Conservation (phyloP, 2,888 invertebrate genomes). For the Drosophila aldrichi region DNA sequence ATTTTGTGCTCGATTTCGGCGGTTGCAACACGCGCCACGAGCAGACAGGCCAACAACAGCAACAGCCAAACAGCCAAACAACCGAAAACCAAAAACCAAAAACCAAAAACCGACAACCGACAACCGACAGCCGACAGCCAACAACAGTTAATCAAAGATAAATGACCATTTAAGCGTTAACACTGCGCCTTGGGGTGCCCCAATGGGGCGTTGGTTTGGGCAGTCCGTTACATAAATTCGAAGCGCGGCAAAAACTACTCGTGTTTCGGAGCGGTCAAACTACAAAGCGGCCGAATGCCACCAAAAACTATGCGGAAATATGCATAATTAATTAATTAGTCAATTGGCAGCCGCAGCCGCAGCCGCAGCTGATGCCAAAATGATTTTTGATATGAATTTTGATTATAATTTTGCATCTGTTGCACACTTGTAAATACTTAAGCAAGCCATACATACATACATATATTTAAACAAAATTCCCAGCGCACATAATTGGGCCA, state of each 20-base stretch:
- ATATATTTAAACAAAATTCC: slow-evolving; percentile 33
- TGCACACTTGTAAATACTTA: slow-evolving; percentile 21
- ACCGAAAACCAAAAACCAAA: slow-evolving; percentile 16
- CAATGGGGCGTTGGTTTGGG: slow-evolving; percentile 66
- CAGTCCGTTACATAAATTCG: slow-evolving; percentile 61
- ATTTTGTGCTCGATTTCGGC: slow-evolving; percentile 44
- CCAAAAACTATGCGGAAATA: slow-evolving; percentile 67
- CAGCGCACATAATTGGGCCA: slow-evolving; percentile 11
- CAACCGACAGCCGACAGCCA: slow-evolving; percentile 17
- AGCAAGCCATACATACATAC: slow-evolving; percentile 9
- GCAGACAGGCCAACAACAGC: slow-evolving; percentile 13
- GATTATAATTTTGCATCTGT: slow-evolving; percentile 44
- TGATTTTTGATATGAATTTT: slow-evolving; percentile 29
- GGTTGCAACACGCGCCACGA: slow-evolving; percentile 60
- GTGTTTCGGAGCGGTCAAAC: slow-evolving; percentile 59
- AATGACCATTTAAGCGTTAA: slow-evolving; percentile 72
- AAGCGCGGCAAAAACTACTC: slow-evolving; percentile 52
- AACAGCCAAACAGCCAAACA: background rate
- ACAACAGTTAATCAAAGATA: slow-evolving; percentile 69
- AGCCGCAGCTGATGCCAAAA: slow-evolving; percentile 17
- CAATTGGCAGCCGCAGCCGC: slow-evolving; percentile 30
- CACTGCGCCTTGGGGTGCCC: slow-evolving; percentile 47
- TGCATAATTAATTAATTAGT: slow-evolving; percentile 77
- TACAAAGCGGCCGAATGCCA: slow-evolving; percentile 61
- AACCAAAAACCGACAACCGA: no score